Percentiles rank a stretch among this genome's conserved stretches.
phyloP scores from a whole-genome alignment of 2,113 vertebrate species.

The Merops nubicus region DNA sequence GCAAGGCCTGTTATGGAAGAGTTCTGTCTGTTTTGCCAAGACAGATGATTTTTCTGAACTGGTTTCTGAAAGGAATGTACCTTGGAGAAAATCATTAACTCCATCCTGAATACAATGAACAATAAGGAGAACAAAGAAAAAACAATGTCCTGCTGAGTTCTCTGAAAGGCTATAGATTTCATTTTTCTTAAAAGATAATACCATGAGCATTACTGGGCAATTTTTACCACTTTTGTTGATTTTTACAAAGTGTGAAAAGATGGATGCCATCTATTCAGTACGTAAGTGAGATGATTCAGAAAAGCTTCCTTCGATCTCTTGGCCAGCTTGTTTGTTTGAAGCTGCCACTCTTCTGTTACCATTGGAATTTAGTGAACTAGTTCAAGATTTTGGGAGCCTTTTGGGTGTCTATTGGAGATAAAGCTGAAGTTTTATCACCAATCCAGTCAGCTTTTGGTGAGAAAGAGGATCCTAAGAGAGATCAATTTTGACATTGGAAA shows the following conservation, averaged over 20 bases:
- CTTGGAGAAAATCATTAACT: slow-evolving; percentile 1
- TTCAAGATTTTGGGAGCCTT: background rate
- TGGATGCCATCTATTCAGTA: background rate
- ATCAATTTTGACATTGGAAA: background rate
- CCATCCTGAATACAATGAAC: background rate
- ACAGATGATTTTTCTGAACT: background rate
- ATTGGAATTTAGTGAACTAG: background rate
- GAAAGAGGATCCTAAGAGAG: background rate
- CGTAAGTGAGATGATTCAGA: background rate
- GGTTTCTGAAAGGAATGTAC: background rate
- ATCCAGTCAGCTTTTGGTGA: background rate
- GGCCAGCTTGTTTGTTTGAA: background rate
- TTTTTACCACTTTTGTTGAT: background rate
- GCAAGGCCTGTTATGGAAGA: background rate
- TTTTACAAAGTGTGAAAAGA: background rate
- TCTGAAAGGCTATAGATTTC: background rate
- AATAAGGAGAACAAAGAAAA: background rate
- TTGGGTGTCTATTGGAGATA: background rate
- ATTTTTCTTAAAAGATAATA: background rate
- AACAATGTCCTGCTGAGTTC: background rate
- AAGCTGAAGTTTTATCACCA: background rate
- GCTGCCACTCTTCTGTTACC: background rate
- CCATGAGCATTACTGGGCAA: background rate
- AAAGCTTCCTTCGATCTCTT: background rate
- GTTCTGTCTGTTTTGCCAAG: background rate